Percentiles rank a stretch among this genome's conserved stretches.
These are phyloP conservation scores for Stenchaetothrips biformis DNA, from an alignment of 2,888 invertebrate genomes.

Conservation along the genomic window DNA sequence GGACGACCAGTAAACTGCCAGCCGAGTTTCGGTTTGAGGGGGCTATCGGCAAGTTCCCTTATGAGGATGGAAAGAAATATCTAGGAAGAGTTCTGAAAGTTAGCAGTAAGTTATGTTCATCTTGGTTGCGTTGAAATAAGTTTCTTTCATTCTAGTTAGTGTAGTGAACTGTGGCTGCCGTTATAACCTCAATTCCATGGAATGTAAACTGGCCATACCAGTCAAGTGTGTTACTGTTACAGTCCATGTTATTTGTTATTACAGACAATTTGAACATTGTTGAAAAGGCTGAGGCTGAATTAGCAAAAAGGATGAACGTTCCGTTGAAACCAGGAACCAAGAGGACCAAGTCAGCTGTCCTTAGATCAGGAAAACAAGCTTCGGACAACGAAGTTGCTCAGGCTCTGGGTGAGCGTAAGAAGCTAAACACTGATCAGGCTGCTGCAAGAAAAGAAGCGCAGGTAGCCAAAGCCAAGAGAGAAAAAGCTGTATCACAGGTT, in stretches of 20 bases:
- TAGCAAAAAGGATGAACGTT: too few relatives aligned
- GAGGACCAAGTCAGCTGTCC: not conserved
- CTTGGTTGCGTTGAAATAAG: not conserved
- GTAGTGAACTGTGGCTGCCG: not conserved
- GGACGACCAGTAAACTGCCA: not conserved
- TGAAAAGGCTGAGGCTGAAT: not conserved
- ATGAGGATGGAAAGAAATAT: not conserved
- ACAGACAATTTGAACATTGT: too few relatives aligned
- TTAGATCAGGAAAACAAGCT: not conserved
- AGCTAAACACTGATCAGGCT: not conserved
- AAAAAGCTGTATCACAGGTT: not conserved
- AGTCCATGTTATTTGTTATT: too few relatives aligned
- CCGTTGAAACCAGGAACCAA: too few relatives aligned
- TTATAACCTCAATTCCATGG: not conserved
- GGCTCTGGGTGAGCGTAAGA: not conserved
- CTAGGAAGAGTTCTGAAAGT: not conserved
- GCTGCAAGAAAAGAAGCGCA: not conserved
- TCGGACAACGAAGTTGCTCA: not conserved
- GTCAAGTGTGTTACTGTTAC: not conserved
- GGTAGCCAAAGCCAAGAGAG: not conserved
- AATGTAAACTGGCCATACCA: not conserved
- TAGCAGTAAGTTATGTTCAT: not conserved
- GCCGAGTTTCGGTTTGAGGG: not conserved
- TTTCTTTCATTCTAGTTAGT: not conserved
- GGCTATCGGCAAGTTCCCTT: not conserved